phyloP scores from a whole-genome alignment of 2,888 invertebrate genomes.

The Leucania comma region DNA sequence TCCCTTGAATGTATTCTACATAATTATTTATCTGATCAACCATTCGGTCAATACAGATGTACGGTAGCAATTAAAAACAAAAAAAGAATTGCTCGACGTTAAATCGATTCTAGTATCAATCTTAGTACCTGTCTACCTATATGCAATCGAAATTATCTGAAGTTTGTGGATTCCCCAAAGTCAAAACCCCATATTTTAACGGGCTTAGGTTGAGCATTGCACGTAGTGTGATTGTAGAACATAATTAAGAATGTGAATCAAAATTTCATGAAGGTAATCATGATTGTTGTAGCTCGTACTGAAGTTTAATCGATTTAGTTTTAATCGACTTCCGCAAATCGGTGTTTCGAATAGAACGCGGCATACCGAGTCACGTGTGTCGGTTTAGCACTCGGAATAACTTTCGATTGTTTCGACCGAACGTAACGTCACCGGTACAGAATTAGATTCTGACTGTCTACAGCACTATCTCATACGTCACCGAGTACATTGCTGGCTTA shows the following conservation, averaged over 20 bases:
- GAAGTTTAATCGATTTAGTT: constrained; percentile 55
- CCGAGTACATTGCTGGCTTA: constrained; percentile 69
- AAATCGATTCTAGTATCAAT: not conserved
- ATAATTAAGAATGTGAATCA: not conserved
- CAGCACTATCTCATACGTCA: constrained; percentile 72
- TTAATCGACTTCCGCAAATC: constrained; percentile 78
- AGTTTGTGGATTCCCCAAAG: not conserved
- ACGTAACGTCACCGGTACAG: constrained; percentile 82
- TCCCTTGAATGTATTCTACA: no score
- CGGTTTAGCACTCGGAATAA: constrained; percentile 87
- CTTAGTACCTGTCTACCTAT: not conserved
- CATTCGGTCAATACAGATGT: no score
- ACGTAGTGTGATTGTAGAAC: not conserved
- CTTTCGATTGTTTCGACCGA: constrained; percentile 87
- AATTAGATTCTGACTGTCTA: constrained; percentile 85
- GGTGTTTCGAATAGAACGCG: constrained; percentile 80
- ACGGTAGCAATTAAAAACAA: no score
- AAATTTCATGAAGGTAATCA: not conserved
- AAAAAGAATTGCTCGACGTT: not conserved
- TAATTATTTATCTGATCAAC: no score
- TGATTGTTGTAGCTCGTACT: constrained; percentile 2
- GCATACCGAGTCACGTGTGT: constrained; percentile 81
- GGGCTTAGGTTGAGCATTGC: no score
- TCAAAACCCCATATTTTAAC: not conserved
- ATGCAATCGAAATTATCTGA: not conserved